Conservation (phyloP, 2,113 vertebrate genomes). For the Centropus unirufus region DNA sequence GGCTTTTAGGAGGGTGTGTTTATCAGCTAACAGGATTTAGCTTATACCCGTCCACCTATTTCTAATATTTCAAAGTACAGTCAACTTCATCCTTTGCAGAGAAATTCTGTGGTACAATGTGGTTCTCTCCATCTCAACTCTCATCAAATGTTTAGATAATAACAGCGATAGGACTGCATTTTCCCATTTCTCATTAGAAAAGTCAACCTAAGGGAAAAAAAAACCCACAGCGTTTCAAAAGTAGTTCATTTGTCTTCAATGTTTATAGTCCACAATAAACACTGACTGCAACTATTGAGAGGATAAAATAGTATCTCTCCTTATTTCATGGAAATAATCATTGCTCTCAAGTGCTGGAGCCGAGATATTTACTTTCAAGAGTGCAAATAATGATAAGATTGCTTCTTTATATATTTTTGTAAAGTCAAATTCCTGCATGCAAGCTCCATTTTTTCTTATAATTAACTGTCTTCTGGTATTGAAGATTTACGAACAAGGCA, state of each 20-base stretch:
- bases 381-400: not conserved
- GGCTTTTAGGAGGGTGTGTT: accelerated
- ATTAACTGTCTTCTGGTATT: not conserved
- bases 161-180: not conserved
- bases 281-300: not conserved
- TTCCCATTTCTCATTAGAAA: not conserved
- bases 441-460: not conserved
- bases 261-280: not conserved
- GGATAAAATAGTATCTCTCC: not conserved
- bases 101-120: not conserved
- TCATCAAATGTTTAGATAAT: not conserved
- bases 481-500: not conserved
- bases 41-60: not conserved
- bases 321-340: not conserved
- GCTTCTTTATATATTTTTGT: not conserved
- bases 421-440: not conserved
- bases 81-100: not conserved
- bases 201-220: not conserved
- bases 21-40: not conserved
- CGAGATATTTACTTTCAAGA: conserved; percentile 13
- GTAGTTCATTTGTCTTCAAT: not conserved
- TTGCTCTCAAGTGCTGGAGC: not conserved
- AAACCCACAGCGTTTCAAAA: not conserved
- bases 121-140: not conserved
- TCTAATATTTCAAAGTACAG: not conserved